A percentile compares a stretch with the other conserved stretches of the same genome.
phyloP scores from a whole-genome alignment of 2,797 vertebrate genomes.

The Phrynocephalus vlangalii region DNA sequence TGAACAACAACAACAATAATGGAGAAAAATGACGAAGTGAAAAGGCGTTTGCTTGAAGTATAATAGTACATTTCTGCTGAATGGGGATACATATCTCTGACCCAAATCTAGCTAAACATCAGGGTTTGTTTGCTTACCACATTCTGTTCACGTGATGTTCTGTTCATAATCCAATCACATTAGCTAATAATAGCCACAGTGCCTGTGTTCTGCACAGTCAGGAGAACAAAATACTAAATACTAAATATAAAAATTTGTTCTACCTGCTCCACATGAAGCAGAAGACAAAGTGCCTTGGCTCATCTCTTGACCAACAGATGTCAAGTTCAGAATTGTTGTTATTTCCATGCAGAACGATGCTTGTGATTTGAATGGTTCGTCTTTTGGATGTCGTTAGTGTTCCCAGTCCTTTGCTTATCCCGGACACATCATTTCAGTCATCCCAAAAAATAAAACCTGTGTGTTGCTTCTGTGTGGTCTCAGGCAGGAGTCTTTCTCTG shows the following conservation, averaged over 20 bases:
- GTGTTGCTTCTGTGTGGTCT: not conserved
- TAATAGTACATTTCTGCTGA: not conserved
- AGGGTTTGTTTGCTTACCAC: no score
- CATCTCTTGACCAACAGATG: no score
- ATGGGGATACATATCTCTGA: not conserved
- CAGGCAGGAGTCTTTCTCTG: not conserved
- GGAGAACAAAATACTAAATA: not conserved
- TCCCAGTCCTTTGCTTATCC: not conserved
- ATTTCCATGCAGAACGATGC: not conserved
- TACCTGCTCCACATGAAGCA: not conserved
- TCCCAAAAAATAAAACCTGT: not conserved
- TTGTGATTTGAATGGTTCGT: not conserved
- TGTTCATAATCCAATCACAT: not conserved
- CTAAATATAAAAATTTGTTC: not conserved
- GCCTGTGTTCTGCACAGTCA: no score
- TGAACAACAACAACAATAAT: not conserved
- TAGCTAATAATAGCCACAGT: not conserved
- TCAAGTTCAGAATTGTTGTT: no score
- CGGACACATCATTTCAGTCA: not conserved
- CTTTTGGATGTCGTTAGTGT: not conserved
- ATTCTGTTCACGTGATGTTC: not conserved
- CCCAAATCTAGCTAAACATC: not conserved
- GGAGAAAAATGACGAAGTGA: not conserved
- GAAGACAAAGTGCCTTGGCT: no score
- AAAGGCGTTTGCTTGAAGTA: not conserved